Conservation (phyloP, 2,797 vertebrate genomes). For the Tachyglossus aculeatus region DNA sequence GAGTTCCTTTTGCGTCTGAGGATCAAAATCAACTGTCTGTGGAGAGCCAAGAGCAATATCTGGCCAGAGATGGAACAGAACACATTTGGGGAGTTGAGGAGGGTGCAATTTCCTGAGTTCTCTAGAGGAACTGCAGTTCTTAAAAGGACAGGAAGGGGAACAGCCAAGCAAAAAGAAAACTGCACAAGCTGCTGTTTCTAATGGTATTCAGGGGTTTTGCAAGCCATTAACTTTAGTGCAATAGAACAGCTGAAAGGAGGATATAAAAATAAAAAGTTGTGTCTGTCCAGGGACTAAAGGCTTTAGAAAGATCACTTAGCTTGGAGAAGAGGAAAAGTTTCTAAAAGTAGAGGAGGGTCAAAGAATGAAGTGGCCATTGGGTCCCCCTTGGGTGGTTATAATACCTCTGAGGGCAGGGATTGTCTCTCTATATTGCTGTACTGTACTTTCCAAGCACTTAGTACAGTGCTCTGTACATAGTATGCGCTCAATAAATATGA, state of each 20-base stretch:
- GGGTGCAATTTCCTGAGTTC: constrained; percentile 28
- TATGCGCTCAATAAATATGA: too few species aligned
- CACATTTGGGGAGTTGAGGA: too few species aligned
- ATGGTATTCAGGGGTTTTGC: constrained; percentile 26
- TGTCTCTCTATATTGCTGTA: too few species aligned
- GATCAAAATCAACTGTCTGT: too few species aligned
- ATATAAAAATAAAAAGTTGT: constrained; percentile 41
- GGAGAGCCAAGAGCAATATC: too few species aligned
- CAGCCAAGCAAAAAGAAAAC: constrained; percentile 47
- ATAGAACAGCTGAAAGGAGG: constrained; percentile 21
- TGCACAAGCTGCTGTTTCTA: constrained; percentile 32
- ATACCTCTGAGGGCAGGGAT: too few species aligned
- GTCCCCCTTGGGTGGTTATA: neutral
- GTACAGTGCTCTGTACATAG: too few species aligned
- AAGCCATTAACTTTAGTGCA: constrained; percentile 41
- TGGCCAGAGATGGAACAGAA: too few species aligned
- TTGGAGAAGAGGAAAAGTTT: neutral
- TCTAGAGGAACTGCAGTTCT: constrained; percentile 20
- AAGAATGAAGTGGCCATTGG: neutral
- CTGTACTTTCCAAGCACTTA: too few species aligned
- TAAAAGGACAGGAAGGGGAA: constrained; percentile 30
- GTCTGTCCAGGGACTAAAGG: neutral
- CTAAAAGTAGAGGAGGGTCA: neutral
- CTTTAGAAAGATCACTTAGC: neutral
- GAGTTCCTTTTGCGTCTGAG: too few species aligned